Evolutionary conservation across 1,140 invertebrate genomes (phyloP), one percentile per base, ranked within the genome.

Genomic region (Leptonema lineaticorne): DNA sequence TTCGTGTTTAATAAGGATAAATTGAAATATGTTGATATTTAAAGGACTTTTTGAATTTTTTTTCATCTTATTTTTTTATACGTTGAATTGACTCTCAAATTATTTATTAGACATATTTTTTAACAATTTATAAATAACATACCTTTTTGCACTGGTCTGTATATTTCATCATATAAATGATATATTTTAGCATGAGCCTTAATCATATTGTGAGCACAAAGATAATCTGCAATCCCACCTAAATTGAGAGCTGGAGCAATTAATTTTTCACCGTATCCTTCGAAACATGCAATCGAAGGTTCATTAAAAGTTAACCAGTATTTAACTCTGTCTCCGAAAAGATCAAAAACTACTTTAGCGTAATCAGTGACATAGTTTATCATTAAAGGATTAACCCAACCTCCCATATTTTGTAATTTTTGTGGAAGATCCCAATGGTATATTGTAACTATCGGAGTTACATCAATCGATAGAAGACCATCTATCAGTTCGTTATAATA

Each of bases 401-500:
- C 79, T n/a, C 79, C 80, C 5, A 80, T 60, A 66, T 79, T 76
- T 75, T 80, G 76, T 2, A 81, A 62, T 8, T 63, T 74, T 70
- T 80, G 78, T 0, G 79, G 79, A 11, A 79, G 70, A 65, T 80
- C 79, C 76, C 77, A 80, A 63, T 81, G 79, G 63, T 74, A 80
- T 14, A 80, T 72, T 0, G 79, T 80, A 0, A 79, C 84, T 70
- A 87, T 75, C 3, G 87, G 86, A 29, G 79, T 74, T 24, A 89
- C 87, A 9, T 76, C 76, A 41, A 82, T 79, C 8, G 69, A 75
- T 0, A 85, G 9, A 1, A 89, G 71, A 64, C 81, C 81, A 72
- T 86, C 73, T 18, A 88, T 84, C 0, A 89, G 67, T 48, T 83
- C 80, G 65, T 84, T 84, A 74, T 89, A 89, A 71, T 88, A 88